Evolutionary conservation across 2,113 vertebrate genomes (phyloP), one percentile per base, ranked within the genome.

Genomic region (Petromus typicus): DNA sequence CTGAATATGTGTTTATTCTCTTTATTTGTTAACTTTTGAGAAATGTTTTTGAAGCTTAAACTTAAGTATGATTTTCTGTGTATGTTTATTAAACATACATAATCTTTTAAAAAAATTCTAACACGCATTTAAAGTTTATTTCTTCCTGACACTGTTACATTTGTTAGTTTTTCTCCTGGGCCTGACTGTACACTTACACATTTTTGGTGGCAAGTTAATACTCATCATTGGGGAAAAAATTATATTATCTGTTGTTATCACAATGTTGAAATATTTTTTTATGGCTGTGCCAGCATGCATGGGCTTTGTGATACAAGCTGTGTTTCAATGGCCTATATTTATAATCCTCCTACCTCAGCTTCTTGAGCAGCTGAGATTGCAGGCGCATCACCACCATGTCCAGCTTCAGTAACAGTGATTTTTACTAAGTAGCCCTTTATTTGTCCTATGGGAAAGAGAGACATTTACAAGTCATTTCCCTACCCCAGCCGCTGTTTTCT

Each of bases 31-130:
- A 75, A 66, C 34, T 34, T 94, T 81, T 69, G 48, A 91, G 51
- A 91, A 89, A 69, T 86, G 54, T 69, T 95, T 76, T 57, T 64
- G 86, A 82, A 43, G 61, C 40, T 79, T 88, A 81, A 63, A 57
- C 92, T 91, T 59, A 80, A 48, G 30, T 73, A 7, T 7, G 84
- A 37, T 71, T 84, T 51, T 2, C 4, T 89, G 0, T 85, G 66
- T 7, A 37, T 14, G 40, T 40, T 82, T 79, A 61, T 80, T 54
- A 56, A 56, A 75, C 43, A n/a, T 56, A 45, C 7, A 30, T 37
- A 30, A 67, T 89, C 32, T 64, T 86, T 64, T 61, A 7, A 73
- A 22, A 86, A 57, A 83, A 84, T 66, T 85, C 59, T 94, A 66
- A 18, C 27, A 34, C 16, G 48, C 63, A 43, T 32, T 79, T 85